phyloP scores from a whole-genome alignment of 2,888 invertebrate genomes.

The Bellardia bayeri region DNA sequence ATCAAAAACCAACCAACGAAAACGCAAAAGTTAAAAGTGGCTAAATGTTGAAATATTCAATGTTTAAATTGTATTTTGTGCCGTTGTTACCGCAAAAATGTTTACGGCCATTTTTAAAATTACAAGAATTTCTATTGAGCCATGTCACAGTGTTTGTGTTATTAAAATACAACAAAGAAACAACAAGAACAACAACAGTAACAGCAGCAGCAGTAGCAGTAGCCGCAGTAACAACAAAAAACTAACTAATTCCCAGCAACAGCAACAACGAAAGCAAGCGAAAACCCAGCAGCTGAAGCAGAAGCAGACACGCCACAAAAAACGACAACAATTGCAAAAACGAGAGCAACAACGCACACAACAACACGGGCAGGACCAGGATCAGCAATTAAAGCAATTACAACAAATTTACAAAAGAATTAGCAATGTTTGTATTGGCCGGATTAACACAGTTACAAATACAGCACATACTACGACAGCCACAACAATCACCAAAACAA shows the following conservation, averaged over 20 bases:
- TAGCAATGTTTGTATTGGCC: constrained; percentile 72
- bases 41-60: constrained; percentile 72
- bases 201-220: constrained; percentile 50
- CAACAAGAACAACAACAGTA: constrained; percentile 63
- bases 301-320: constrained; percentile 52
- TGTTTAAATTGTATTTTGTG: constrained; percentile 70
- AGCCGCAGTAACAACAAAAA: constrained; percentile 55
- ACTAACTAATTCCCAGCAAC: constrained; percentile 65
- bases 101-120: constrained; percentile 74
- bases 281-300: constrained; percentile 63
- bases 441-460: constrained; percentile 61
- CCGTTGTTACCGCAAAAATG: constrained; percentile 75
- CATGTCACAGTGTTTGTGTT: constrained; percentile 70
- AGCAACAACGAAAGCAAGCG: constrained; percentile 47
- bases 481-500: not conserved
- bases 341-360: constrained; percentile 45
- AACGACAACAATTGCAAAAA: constrained; percentile 58
- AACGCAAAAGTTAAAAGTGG: constrained; percentile 69
- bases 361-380: constrained; percentile 48
- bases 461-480: constrained; percentile 30
- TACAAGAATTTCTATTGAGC: constrained; percentile 71
- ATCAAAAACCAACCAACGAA: constrained; percentile 46
- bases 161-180: constrained; percentile 69
- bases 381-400: constrained; percentile 72
- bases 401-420: constrained; percentile 73